These are phyloP conservation scores for Orchesellides sinensis DNA, from an alignment of 2,888 invertebrate genomes.

Conservation along the genomic window DNA sequence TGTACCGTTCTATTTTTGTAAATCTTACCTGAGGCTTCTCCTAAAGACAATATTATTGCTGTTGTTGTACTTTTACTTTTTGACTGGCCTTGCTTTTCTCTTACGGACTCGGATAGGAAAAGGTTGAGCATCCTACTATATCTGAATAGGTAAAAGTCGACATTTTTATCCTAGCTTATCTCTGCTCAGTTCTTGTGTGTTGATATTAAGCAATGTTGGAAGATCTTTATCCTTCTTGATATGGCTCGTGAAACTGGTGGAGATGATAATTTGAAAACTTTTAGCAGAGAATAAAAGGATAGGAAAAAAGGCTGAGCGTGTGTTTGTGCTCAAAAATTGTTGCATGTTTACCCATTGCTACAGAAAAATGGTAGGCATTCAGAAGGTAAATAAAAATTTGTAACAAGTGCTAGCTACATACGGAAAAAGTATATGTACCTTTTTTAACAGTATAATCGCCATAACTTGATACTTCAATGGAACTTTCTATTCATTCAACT, in stretches of 20 bases:
- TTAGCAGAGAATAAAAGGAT: neutral
- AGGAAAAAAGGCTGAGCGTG: neutral
- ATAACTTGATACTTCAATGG: neutral
- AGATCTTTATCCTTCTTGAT: too few species aligned
- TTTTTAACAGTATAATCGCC: neutral
- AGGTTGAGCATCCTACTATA: too few species aligned
- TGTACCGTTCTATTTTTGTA: neutral
- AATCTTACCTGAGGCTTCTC: neutral
- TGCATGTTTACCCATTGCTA: neutral
- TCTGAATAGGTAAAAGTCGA: too few species aligned
- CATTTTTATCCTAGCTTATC: too few species aligned
- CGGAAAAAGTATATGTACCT: neutral
- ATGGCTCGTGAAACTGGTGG: too few species aligned
- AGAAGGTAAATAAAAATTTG: too few species aligned
- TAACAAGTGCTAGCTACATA: neutral
- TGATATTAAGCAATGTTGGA: too few species aligned
- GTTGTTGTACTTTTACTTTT: neutral
- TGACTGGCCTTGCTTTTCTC: too few species aligned
- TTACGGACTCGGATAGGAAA: too few species aligned
- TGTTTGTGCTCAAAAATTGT: too few species aligned
- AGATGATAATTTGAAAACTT: constrained; percentile 9
- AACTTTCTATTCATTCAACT: constrained; percentile 20
- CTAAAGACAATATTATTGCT: neutral
- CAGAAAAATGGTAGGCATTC: neutral
- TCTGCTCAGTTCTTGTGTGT: too few species aligned